Percentiles rank a stretch among this genome's conserved stretches.
Evolutionary conservation across 2,113 vertebrate genomes (phyloP).

Genomic region (Catharus minimus): DNA sequence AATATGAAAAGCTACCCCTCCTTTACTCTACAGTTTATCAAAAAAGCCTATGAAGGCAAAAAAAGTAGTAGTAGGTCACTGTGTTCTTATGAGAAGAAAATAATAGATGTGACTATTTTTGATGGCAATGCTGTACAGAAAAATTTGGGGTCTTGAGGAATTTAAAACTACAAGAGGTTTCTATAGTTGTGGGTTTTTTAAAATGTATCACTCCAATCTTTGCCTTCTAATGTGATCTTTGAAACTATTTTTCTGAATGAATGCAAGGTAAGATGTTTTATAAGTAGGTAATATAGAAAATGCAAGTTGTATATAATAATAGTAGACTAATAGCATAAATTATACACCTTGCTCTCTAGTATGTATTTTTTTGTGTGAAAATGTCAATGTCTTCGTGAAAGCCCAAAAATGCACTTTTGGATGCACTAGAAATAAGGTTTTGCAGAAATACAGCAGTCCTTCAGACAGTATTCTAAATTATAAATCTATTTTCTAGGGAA

Average conservation of each 20-base stretch:
- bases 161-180: background rate
- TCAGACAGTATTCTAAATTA: background rate
- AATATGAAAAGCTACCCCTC: background rate
- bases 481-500: background rate
- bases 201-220: background rate
- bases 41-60: background rate
- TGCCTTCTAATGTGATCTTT: background rate
- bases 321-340: background rate
- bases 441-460: background rate
- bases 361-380: background rate
- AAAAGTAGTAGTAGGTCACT: background rate
- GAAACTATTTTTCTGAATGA: background rate
- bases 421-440: background rate
- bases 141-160: background rate
- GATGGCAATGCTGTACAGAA: background rate
- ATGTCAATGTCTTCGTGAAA: background rate
- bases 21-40: background rate
- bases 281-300: background rate
- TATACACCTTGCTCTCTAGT: background rate
- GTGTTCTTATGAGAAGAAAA: background rate
- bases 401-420: background rate
- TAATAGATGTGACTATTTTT: background rate
- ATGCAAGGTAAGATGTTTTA: background rate
- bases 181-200: background rate
- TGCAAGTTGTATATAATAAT: background rate